These are phyloP conservation scores for Lycocerus yunnanus DNA, from an alignment of 2,888 invertebrate species.

Conservation along the genomic window DNA sequence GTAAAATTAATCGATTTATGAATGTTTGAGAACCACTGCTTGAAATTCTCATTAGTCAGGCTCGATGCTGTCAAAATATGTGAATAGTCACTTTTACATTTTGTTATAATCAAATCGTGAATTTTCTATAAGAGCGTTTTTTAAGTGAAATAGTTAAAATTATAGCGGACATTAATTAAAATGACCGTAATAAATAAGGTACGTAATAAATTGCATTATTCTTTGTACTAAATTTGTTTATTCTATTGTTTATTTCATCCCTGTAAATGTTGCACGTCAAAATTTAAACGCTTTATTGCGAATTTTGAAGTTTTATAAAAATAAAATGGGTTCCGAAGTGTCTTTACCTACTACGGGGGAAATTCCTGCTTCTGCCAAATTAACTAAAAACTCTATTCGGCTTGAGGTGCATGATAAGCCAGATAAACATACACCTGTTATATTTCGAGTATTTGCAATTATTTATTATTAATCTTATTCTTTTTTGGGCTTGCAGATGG, in stretches of 20 bases:
- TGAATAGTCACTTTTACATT: not conserved
- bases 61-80: not conserved
- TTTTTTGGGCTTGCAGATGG: conserved; percentile 63
- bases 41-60: not conserved
- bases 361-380: not conserved
- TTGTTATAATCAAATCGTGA: not conserved
- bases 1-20: not conserved
- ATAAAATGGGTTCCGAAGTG: conserved; percentile 14
- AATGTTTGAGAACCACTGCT: not conserved
- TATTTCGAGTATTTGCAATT: not conserved
- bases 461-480: not conserved
- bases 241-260: conserved; percentile 20
- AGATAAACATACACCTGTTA: not conserved
- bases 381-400: not conserved
- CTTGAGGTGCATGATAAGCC: not conserved
- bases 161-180: conserved; percentile 9
- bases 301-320: not conserved
- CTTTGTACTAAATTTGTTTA: not conserved
- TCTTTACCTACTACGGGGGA: conserved; percentile 3
- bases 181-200: conserved; percentile 42
- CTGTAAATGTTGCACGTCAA: conserved; percentile 10
- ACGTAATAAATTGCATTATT: not conserved
- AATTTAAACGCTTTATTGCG: conserved; percentile 11
- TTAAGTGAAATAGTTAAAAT: not conserved
- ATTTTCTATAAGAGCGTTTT: not conserved